phyloP scores from a whole-genome alignment of 2,888 invertebrate genomes.

The Melipona beecheii region DNA sequence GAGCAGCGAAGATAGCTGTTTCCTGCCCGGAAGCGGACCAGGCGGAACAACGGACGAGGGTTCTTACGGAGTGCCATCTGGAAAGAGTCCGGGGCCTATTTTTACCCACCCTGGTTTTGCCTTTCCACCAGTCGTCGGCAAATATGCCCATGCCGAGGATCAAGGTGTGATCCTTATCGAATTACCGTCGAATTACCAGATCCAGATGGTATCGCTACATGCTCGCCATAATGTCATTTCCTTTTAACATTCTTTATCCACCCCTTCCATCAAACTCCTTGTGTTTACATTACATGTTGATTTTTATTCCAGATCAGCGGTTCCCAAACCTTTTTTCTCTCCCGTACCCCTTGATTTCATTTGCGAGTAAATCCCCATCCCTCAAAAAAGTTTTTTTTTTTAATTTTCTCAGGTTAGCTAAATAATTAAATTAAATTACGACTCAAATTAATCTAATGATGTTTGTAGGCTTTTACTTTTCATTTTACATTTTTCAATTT shows the following conservation, averaged over 20 bases:
- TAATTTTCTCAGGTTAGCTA: too few species aligned
- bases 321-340: too few species aligned
- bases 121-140: conserved; percentile 87
- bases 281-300: background rate
- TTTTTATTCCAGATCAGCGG: background rate
- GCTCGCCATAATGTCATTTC: background rate
- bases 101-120: conserved; percentile 89
- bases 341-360: too few species aligned
- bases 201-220: background rate
- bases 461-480: too few species aligned
- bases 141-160: conserved; percentile 85
- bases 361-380: too few species aligned
- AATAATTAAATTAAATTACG: too few species aligned
- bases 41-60: conserved; percentile 78
- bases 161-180: conserved; percentile 78
- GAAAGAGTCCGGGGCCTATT: conserved; percentile 88
- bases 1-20: conserved; percentile 90
- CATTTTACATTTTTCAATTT: too few species aligned
- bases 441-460: too few species aligned
- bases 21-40: conserved; percentile 84
- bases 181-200: background rate
- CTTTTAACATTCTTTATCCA: background rate
- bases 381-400: too few species aligned
- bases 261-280: background rate
- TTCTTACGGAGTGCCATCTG: conserved; percentile 86